Base-by-base conservation (phyloP, 2,888 invertebrate genomes). In the Adela reaumurella region DNA sequence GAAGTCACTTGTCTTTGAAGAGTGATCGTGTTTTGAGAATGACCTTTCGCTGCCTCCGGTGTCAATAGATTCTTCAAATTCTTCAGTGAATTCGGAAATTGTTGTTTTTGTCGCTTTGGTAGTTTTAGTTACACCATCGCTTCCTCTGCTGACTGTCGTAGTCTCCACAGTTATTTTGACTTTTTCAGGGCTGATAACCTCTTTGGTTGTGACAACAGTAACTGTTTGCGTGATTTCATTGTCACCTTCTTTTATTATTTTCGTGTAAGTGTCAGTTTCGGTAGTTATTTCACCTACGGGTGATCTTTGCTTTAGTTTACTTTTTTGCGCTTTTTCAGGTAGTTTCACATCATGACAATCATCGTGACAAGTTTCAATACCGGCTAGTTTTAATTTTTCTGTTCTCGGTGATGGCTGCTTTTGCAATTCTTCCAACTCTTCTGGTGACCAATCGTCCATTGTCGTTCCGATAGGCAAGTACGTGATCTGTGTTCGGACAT, bases 21-120 rank as follows among this genome's bases (percentile, higher is more conserved):
- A 74, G 18, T 17, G 10, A n/a, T 28, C 46, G 16, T 65, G 60
- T 54, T 67, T 80, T 52, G 71, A 83, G 59, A 60, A 80, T 24
- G 65, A 83, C 61, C 68, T 83, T 68, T 70, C 83, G 58, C 70
- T 71, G 54, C 69, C 74, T 11, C 72, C 74, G 1, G 67, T 67
- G 47, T 80, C 78, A 43, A 74, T 67, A 2, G 60, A 71, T 62
- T 80, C 79, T 61, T 78, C 77, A 53, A 63, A 77, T 56, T 79
- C 80, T 57, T 80, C 80, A 55, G 70, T 74, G 35, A 69, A 67
- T 57, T 80, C 80, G 2, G 78, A 77, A 51, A 80, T 76, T 1
- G 79, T 78, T 3, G 77, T 79, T 61, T 80, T 81, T 1, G 77
- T 79, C 2, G 79, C 70, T 59, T 79, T 79, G 17, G 74, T 74